Conservation (phyloP, 2,888 invertebrate species). For the Volucella inflata region DNA sequence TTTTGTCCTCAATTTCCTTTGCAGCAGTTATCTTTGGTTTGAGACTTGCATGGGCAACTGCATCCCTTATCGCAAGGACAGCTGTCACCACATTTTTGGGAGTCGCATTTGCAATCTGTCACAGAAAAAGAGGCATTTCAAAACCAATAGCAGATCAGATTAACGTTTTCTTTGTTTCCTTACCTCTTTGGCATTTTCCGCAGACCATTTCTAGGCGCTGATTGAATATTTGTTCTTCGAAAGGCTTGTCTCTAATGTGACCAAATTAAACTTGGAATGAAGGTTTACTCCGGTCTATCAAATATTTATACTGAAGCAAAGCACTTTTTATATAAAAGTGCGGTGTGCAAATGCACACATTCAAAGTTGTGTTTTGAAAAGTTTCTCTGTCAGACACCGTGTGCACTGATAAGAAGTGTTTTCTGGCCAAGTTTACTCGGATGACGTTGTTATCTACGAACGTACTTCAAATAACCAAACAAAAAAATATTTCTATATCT, state of each 20-base stretch:
- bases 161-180: not conserved
- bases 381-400: too few species aligned
- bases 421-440: too few species aligned
- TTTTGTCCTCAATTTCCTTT: not conserved
- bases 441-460: too few species aligned
- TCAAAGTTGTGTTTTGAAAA: too few species aligned
- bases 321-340: not conserved
- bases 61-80: constrained; percentile 6
- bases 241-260: not conserved
- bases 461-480: too few species aligned
- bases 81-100: constrained; percentile 7
- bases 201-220: constrained; percentile 10
- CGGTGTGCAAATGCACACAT: too few species aligned
- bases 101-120: constrained; percentile 18
- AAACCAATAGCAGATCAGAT: not conserved
- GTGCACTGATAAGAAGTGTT: too few species aligned
- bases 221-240: not conserved
- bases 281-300: not conserved
- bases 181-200: constrained; percentile 9
- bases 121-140: not conserved
- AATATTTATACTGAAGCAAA: not conserved
- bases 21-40: not conserved
- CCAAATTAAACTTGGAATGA: too few species aligned
- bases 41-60: constrained; percentile 9
- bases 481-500: too few species aligned